A percentile compares a stretch with the other conserved stretches of the same genome.
Conservation (phyloP, 2,888 invertebrate species). For the Cerastis leucographa region DNA sequence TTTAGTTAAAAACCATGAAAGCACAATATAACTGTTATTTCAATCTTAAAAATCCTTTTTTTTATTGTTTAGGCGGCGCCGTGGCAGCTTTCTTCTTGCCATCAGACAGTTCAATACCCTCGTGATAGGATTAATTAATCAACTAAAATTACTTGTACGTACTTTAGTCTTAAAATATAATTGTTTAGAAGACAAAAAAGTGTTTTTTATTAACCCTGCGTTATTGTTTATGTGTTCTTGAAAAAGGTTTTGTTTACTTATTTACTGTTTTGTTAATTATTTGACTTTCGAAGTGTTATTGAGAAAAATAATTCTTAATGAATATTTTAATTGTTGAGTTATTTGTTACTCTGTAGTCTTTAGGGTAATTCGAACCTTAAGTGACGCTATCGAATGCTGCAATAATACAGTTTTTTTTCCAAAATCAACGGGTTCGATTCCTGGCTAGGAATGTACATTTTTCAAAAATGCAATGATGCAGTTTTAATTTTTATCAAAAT, state of each 20-base stretch:
- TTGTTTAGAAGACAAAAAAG: background rate
- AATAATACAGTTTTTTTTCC: no score
- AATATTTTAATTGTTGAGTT: no score
- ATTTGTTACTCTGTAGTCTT: no score
- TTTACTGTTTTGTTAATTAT: background rate
- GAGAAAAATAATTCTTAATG: no score
- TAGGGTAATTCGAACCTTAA: no score
- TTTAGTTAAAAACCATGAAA: no score
- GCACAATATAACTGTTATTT: background rate
- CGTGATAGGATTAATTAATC: background rate
- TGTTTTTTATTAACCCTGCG: conserved; percentile 2
- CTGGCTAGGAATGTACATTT: no score
- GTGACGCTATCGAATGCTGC: no score
- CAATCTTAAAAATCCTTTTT: background rate
- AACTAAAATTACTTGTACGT: background rate
- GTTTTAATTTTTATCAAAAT: no score
- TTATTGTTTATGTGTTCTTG: background rate
- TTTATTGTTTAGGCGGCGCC: conserved; percentile 72
- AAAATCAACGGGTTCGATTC: no score
- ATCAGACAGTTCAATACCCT: conserved; percentile 61
- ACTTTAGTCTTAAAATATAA: background rate
- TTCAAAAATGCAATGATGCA: no score
- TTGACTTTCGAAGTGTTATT: background rate
- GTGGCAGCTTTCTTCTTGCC: conserved; percentile 76
- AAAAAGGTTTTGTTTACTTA: background rate